phyloP scores from a whole-genome alignment of 2,888 invertebrate species.

The Phlogophora meticulosa region DNA sequence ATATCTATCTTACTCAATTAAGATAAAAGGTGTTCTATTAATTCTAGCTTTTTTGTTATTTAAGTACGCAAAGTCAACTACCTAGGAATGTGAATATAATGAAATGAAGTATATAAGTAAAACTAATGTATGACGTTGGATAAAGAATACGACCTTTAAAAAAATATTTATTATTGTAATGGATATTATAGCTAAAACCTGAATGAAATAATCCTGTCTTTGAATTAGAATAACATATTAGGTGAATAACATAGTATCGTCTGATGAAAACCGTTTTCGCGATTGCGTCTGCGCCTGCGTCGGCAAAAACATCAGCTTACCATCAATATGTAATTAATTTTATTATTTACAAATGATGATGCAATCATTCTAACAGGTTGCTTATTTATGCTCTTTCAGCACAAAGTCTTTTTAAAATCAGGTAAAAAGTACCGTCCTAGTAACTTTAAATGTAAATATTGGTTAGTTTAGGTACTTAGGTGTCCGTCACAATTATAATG shows the following conservation, averaged over 20 bases:
- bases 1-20: not conserved
- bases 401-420: constrained; percentile 11
- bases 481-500: not conserved
- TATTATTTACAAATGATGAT: constrained; percentile 65
- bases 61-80: not conserved
- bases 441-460: not conserved
- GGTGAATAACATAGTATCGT: constrained; percentile 29
- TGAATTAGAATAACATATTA: constrained; percentile 28
- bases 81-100: constrained; percentile 1
- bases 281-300: constrained; percentile 66
- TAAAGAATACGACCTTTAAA: constrained; percentile 13
- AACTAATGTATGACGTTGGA: not conserved
- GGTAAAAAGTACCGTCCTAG: constrained; percentile 11
- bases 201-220: constrained; percentile 15
- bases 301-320: constrained; percentile 41
- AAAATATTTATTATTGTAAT: constrained; percentile 4
- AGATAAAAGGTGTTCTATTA: not conserved
- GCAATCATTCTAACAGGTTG: constrained; percentile 67
- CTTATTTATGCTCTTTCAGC: constrained; percentile 39
- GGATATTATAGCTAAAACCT: constrained; percentile 10
- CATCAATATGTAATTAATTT: constrained; percentile 33
- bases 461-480: too few species aligned
- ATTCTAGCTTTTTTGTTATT: not conserved
- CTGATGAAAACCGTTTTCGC: constrained; percentile 73
- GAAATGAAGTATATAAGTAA: constrained; percentile 22